Base-by-base conservation (phyloP, 2,113 vertebrate species). In the Chamaea fasciata region DNA sequence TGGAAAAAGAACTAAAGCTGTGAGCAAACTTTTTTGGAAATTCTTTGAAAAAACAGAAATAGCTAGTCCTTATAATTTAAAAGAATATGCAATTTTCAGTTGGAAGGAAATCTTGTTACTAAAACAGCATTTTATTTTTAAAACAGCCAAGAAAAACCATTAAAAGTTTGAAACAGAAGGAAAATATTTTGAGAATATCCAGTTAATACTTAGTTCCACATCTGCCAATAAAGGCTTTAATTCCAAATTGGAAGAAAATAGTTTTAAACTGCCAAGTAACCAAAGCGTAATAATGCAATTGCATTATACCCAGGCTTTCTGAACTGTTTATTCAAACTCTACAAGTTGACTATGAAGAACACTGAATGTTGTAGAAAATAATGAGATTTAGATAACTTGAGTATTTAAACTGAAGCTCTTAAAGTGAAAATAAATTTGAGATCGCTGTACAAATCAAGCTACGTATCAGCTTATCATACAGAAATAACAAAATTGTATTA, bases 391-490 rank as follows among this genome's bases (percentile, higher is more conserved):
- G 33, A 17, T 73, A 62, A 35, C 49, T n/a, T 18, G 15, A 39
- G 5, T 33, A 57, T 44, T 83, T 46, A 63, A 83, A 77, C 8
- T 35, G 16, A 10, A 70, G 35, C 5, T 59, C 9, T 27, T 46
- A 42, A 19, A 35, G 30, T 15, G 28, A 74, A 83, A 89, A 89
- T 41, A 70, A 65, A 55, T 53, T 74, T 44, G 28, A 13, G 24
- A 35, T 16, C 6, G 6, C 10, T 70, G 20, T 41, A 18, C 50
- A 84, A 77, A 67, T 37, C 63, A 87, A 68, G 11, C 10, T 35
- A 26, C 1, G 0, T 31, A 68, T 73, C 24, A 56, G 37, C 5
- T 33, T 17, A 39, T 53, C 33, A 41, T 27, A 80, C 0, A 0
- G 6, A 76, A 68, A 7, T 19, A n/a, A 64, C 7, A 85, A 50